Evolutionary conservation across 1,140 invertebrate species (phyloP), one percentile per base, ranked within the genome.

Genomic region (Saccostrea glomerata): DNA sequence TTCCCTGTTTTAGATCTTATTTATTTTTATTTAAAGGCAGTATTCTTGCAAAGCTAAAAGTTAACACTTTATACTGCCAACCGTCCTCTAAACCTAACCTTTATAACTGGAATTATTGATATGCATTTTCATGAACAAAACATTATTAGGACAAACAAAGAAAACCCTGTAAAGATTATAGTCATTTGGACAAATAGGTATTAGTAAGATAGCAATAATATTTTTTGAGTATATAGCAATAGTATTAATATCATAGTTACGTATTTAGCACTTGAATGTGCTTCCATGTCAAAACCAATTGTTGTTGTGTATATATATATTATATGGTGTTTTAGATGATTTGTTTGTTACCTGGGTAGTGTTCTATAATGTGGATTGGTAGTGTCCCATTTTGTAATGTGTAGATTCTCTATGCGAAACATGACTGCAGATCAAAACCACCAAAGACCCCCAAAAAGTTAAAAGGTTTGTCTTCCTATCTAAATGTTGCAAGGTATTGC

Each of bases 181-280:
- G 20, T 17, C n/a, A 3, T 77, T 77, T 25, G 70, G 30, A 77
- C 25, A 30, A 12, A 12, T 30, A 36, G 15, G 23, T 63, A 63
- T n/a, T n/a, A 63, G 17, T 20, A 20, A 63, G 17, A 63, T n/a
- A 63, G 58, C 58, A 63, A 63, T 63, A 77, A 36, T 12, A 4
- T 25, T 30, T 30, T 25, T 36, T 30, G 13, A 77, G 5, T 77
- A 36, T 30, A 30, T 77, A 77, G 70, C 70, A 77, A 77, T 77
- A 77, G 70, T 77, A 77, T 77, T 77, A 77, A 77, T 77, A 77
- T 77, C 13, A 77, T 77, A 77, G 70, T 77, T 77, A 77, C 36
- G 25, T 77, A 77, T 77, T 36, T 17, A 30, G 70, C 70, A 77
- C 70, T 25, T 25, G 13, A 20, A 77, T 30, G 70, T 77, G 70